Percentiles rank a stretch among this genome's conserved stretches.
Evolutionary conservation across 1,140 invertebrate species (phyloP).

Genomic region (Calephelis virginiensis): DNA sequence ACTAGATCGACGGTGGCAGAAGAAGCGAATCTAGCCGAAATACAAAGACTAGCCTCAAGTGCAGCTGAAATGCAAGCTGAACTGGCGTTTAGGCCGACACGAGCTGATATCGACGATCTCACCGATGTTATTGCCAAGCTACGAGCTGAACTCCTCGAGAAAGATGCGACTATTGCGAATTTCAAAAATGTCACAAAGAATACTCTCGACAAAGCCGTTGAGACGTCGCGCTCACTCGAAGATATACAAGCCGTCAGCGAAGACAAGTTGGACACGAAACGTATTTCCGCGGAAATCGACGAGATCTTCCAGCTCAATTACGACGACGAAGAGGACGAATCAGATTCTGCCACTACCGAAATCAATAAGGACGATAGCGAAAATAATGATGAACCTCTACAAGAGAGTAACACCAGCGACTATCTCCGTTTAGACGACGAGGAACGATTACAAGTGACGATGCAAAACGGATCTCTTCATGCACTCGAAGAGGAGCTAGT

Average conservation of each 20-base stretch:
- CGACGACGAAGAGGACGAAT: slow-evolving; percentile 64
- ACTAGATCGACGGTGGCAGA: slow-evolving; percentile 56
- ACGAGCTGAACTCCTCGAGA: slow-evolving; percentile 45
- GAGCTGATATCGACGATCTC: slow-evolving; percentile 59
- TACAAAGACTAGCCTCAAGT: slow-evolving; percentile 58
- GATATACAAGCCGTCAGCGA: slow-evolving; percentile 34
- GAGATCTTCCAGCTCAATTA: slow-evolving; percentile 68
- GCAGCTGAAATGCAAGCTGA: slow-evolving; percentile 66
- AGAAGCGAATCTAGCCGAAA: slow-evolving; percentile 62
- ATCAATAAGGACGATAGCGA: slow-evolving; percentile 45
- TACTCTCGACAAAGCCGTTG: slow-evolving; percentile 45
- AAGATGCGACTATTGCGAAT: slow-evolving; percentile 41
- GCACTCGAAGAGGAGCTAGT: slow-evolving; percentile 75
- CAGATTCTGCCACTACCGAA: slow-evolving; percentile 56
- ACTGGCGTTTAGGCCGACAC: slow-evolving; percentile 65
- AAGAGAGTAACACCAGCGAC: slow-evolving; percentile 32
- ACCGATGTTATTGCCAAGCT: slow-evolving; percentile 49
- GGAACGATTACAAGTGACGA: slow-evolving; percentile 50
- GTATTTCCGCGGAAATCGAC: slow-evolving; percentile 60
- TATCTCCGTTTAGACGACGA: slow-evolving; percentile 57
- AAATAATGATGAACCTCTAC: slow-evolving; percentile 20
- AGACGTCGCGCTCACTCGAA: slow-evolving; percentile 44
- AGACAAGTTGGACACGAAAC: slow-evolving; percentile 45
- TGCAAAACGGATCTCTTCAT: slow-evolving; percentile 62
- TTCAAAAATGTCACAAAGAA: slow-evolving; percentile 33